phyloP scores from a whole-genome alignment of 2,888 invertebrate genomes.

The Lasioglossum zephyrum region DNA sequence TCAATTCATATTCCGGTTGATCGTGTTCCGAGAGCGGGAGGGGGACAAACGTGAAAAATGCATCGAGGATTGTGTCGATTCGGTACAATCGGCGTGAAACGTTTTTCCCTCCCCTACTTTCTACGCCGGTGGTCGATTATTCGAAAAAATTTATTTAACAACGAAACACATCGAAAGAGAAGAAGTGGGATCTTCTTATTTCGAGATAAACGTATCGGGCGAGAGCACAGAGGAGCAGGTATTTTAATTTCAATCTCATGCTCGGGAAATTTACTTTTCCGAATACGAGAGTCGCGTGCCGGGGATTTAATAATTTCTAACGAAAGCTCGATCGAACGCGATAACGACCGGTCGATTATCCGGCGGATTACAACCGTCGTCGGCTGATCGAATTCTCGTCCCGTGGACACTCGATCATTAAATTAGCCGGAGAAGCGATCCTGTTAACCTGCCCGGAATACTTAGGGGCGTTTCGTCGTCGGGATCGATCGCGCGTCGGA shows the following conservation, averaged over 20 bases:
- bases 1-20: slow-evolving; percentile 5
- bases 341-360: not conserved
- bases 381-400: not conserved
- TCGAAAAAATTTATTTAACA: not conserved
- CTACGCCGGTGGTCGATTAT: not conserved
- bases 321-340: not conserved
- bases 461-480: not conserved
- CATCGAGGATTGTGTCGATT: not conserved
- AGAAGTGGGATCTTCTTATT: too few relatives aligned
- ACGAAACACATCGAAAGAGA: too few relatives aligned
- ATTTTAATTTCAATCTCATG: not conserved
- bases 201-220: too few relatives aligned
- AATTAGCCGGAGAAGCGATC: not conserved
- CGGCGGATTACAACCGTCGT: not conserved
- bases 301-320: not conserved
- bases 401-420: not conserved
- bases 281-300: not conserved
- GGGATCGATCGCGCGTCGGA: slow-evolving; percentile 12
- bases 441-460: not conserved
- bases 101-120: not conserved
- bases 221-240: too few relatives aligned
- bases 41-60: not conserved
- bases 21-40: not conserved
- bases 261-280: not conserved
- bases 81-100: not conserved